These are phyloP conservation scores for Oenanthe oenanthe DNA, from an alignment of 2,113 vertebrate genomes.

Conservation along the genomic window DNA sequence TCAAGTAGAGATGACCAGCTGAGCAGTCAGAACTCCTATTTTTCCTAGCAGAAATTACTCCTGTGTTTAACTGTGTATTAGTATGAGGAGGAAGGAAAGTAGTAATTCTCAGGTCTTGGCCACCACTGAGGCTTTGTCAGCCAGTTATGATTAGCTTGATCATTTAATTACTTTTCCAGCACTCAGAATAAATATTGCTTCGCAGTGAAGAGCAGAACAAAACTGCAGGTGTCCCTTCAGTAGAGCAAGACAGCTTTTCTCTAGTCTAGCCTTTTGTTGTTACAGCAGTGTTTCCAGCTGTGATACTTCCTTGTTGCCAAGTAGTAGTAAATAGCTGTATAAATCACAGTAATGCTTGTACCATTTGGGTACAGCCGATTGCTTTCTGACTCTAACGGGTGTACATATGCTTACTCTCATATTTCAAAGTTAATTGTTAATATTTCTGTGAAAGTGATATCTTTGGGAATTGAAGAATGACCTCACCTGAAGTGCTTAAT, in stretches of 20 bases:
- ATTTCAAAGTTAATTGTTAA: conserved; percentile 7
- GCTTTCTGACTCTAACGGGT: not conserved
- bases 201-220: not conserved
- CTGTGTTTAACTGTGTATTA: not conserved
- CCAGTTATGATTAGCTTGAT: conserved; percentile 33
- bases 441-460: not conserved
- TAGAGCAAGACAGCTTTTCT: not conserved
- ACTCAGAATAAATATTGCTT: not conserved
- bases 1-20: not conserved
- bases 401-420: not conserved
- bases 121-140: not conserved
- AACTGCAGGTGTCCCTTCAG: conserved; percentile 16
- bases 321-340: conserved; percentile 26
- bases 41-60: not conserved
- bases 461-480: not conserved
- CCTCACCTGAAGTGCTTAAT: not conserved
- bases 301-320: conserved; percentile 36
- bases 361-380: not conserved
- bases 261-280: not conserved
- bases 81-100: not conserved
- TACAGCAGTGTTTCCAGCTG: conserved; percentile 26
- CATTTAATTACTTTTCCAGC: conserved; percentile 52
- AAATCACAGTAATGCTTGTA: conserved; percentile 27
- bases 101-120: conserved; percentile 17
- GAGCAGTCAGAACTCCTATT: not conserved